Percentiles rank a stretch among this genome's conserved stretches.
These are phyloP conservation scores for Ophioderma brevispina DNA, from an alignment of 35 echinoderm and acorn worm genomes.

Conservation along the genomic window DNA sequence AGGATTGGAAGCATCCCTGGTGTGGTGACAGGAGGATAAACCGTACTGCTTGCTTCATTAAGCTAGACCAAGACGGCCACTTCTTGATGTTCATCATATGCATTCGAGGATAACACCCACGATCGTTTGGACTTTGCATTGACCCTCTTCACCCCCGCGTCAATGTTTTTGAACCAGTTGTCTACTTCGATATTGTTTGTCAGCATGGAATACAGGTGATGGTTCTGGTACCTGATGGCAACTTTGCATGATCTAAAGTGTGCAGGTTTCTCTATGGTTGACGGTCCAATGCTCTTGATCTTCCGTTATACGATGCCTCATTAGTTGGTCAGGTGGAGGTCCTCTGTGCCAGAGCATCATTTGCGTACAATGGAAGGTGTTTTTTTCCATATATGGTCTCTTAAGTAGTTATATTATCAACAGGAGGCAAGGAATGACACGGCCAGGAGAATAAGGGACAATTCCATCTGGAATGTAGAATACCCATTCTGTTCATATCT, in stretches of 20 bases:
- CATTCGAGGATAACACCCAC: constrained; percentile 8
- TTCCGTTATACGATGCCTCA: neutral
- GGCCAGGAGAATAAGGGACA: neutral
- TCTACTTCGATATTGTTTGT: constrained; percentile 12
- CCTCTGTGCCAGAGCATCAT: constrained; percentile 48
- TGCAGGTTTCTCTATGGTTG: constrained; percentile 3
- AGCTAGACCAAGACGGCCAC: constrained; percentile 9
- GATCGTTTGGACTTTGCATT: neutral
- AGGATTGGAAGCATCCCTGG: constrained; percentile 34
- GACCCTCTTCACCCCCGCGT: neutral
- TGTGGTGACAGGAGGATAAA: constrained; percentile 24
- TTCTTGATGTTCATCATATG: constrained; percentile 10
- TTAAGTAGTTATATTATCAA: constrained; percentile 50
- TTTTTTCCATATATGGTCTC: constrained; percentile 52
- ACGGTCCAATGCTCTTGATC: constrained; percentile 18
- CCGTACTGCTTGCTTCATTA: constrained; percentile 22
- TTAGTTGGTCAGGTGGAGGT: neutral
- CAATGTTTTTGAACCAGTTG: neutral
- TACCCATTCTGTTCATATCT: constrained; percentile 28
- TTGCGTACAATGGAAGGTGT: constrained; percentile 55
- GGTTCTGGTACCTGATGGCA: neutral
- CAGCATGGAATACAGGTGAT: constrained; percentile 16
- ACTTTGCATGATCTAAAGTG: neutral
- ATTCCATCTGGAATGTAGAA: constrained; percentile 28
- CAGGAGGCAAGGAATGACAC: constrained; percentile 16